phyloP scores from a whole-genome alignment of 2,888 invertebrate genomes.

The Diogma glabrata region DNA sequence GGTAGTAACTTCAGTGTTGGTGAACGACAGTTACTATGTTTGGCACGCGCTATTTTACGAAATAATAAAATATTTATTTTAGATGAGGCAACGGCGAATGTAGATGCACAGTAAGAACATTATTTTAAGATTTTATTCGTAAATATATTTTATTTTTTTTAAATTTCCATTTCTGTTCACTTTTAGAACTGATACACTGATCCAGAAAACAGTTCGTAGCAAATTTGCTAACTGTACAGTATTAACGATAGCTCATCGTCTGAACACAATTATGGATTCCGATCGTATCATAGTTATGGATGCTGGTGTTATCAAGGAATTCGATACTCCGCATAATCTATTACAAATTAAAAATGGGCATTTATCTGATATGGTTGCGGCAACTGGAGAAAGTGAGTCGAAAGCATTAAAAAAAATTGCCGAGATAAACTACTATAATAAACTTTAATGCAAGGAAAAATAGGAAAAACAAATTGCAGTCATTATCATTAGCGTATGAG shows the following conservation, averaged over 20 bases:
- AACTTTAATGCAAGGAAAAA: too few relatives aligned
- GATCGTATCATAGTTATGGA: constrained; percentile 72
- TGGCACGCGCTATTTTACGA: constrained; percentile 52
- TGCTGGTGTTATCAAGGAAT: constrained; percentile 53
- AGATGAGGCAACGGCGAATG: constrained; percentile 61
- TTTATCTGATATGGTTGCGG: constrained; percentile 57
- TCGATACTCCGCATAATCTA: constrained; percentile 14
- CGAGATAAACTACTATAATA: too few relatives aligned
- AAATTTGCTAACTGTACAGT: constrained; percentile 68
- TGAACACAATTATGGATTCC: constrained; percentile 80
- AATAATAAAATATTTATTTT: constrained; percentile 52
- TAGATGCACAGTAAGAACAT: constrained; percentile 47
- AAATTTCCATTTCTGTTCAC: too few relatives aligned
- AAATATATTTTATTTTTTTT: too few relatives aligned
- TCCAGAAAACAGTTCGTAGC: constrained; percentile 61
- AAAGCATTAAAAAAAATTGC: too few relatives aligned
- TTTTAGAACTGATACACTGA: constrained; percentile 53
- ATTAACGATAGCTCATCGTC: constrained; percentile 71
- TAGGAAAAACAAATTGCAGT: too few relatives aligned
- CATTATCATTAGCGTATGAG: too few relatives aligned
- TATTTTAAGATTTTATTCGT: too few relatives aligned
- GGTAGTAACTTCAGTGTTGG: constrained; percentile 46
- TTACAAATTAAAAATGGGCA: constrained; percentile 43
- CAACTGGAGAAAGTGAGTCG: too few relatives aligned
- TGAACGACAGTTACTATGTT: constrained; percentile 40